Conservation (phyloP, 2,797 vertebrate genomes). For the Ceryle rudis region DNA sequence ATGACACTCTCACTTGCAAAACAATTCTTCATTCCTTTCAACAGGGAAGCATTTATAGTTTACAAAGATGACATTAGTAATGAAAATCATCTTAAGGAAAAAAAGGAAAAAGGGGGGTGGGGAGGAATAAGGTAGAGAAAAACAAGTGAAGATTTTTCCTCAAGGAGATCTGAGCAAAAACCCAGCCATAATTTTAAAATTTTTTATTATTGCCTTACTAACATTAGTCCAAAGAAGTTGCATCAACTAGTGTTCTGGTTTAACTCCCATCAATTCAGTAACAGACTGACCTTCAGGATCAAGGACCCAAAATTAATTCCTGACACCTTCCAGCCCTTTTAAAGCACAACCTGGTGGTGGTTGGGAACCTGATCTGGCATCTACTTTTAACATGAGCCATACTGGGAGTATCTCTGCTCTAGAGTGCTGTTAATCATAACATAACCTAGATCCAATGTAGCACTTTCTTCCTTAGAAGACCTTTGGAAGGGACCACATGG, state of each 20-base stretch:
- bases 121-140: background rate
- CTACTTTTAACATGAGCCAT: background rate
- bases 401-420: background rate
- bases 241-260: background rate
- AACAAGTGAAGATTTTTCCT: background rate
- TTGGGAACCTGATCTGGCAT: background rate
- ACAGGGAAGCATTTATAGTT: slow-evolving; percentile 12
- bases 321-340: background rate
- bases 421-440: background rate
- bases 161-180: background rate
- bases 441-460: background rate
- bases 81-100: background rate
- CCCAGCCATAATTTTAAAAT: background rate
- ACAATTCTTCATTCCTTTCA: slow-evolving; percentile 44
- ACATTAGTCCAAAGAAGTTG: background rate
- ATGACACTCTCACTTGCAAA: slow-evolving; percentile 17
- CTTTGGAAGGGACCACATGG: background rate
- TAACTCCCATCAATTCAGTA: background rate
- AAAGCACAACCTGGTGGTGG: background rate
- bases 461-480: background rate
- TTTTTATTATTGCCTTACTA: background rate
- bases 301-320: background rate
- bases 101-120: background rate
- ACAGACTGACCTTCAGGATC: background rate
- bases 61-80: slow-evolving; percentile 7